Conservation (phyloP, 2,888 invertebrate genomes). For the Homarus gammarus region DNA sequence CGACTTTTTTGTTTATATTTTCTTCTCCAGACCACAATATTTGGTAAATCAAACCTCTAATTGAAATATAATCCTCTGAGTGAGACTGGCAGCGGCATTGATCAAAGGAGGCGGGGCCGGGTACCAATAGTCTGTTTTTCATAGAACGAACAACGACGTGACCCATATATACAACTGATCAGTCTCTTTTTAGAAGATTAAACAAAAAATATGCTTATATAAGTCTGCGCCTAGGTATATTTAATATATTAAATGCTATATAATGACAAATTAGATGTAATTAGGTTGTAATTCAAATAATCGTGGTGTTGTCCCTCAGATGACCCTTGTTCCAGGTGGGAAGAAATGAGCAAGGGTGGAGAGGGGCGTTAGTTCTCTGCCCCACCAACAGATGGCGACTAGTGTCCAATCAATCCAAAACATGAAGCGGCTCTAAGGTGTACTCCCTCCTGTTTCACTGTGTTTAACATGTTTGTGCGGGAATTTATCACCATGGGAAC, state of each 20-base stretch:
- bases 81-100: constrained; percentile 32
- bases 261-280: too few relatives aligned
- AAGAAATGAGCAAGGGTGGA: background rate
- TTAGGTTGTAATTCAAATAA: too few relatives aligned
- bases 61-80: constrained; percentile 20
- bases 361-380: constrained; percentile 15
- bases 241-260: too few relatives aligned
- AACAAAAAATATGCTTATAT: too few relatives aligned
- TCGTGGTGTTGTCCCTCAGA: too few relatives aligned
- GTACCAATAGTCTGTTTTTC: background rate
- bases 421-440: constrained; percentile 56
- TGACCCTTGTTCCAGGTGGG: background rate
- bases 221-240: too few relatives aligned
- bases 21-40: background rate
- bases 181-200: too few relatives aligned
- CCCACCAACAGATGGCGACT: constrained; percentile 60
- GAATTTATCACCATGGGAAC: constrained; percentile 46
- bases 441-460: background rate
- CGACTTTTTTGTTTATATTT: too few relatives aligned
- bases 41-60: background rate
- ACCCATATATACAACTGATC: background rate
- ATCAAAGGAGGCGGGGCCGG: constrained; percentile 36
- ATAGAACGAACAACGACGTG: background rate
- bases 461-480: background rate
- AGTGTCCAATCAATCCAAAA: constrained; percentile 68